phyloP scores from a whole-genome alignment of 2,888 invertebrate genomes.

The Chloromyia formosa region DNA sequence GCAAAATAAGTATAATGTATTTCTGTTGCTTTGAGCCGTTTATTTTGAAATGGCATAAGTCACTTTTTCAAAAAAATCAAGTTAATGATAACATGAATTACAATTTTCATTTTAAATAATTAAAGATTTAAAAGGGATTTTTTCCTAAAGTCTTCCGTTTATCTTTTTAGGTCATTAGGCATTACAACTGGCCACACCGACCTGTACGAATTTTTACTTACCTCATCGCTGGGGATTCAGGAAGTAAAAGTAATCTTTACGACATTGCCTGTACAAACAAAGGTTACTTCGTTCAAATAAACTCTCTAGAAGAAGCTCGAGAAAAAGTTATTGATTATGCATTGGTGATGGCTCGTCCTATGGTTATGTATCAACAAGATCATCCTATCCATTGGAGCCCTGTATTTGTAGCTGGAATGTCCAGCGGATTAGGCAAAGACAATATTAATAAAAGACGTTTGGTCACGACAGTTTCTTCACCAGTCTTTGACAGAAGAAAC shows the following conservation, averaged over 20 bases:
- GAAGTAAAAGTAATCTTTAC: conserved; percentile 84
- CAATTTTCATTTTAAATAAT: too few species aligned
- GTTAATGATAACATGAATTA: too few species aligned
- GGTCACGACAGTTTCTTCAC: conserved; percentile 93
- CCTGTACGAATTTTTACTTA: conserved; percentile 97
- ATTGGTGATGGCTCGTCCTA: conserved; percentile 92
- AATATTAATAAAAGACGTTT: conserved; percentile 74
- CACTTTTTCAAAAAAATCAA: too few species aligned
- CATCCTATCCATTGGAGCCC: conserved; percentile 97
- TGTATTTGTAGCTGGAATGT: conserved; percentile 85
- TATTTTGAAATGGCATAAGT: too few species aligned
- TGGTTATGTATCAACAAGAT: conserved; percentile 92
- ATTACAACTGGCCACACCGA: conserved; percentile 92
- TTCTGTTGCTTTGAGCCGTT: too few species aligned
- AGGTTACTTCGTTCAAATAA: conserved; percentile 85
- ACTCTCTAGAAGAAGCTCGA: conserved; percentile 86
- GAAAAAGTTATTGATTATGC: conserved; percentile 94
- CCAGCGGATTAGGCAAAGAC: conserved; percentile 65
- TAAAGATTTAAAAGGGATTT: too few species aligned
- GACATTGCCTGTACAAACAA: conserved; percentile 98
- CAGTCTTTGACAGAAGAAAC: conserved; percentile 93
- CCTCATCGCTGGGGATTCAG: conserved; percentile 91
- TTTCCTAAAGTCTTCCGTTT: too few species aligned
- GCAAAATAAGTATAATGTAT: too few species aligned
- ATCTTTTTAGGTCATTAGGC: conserved; percentile 73